Base-by-base conservation (phyloP, 2,888 invertebrate genomes). In the Apodemia duryi region DNA sequence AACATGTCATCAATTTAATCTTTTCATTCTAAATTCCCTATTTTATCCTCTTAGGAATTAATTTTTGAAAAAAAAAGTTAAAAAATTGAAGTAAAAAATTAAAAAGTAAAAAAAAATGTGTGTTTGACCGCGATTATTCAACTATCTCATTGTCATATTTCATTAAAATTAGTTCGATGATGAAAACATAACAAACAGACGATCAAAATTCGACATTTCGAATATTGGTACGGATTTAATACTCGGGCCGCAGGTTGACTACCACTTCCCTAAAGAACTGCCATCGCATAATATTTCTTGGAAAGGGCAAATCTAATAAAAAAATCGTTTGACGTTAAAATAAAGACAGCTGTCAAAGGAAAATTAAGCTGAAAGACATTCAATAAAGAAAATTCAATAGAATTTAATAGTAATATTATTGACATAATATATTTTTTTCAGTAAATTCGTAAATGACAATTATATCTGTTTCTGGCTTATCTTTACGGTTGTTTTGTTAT, bases 331-430 rank as follows among this genome's bases (percentile, higher is more conserved):
- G 57, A 54, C 29, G 63, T 61, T 64, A 57, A 67, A 67, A 68
- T 68, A 68, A 67, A 68, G 66, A 63, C 65, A 63, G 63, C 65
- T 65, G 68, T 68, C 68, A 65, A 64, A 65, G 63, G 46, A 61
- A 65, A 67, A 68, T 68, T 67, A 65, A 67, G 65, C 65, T 65
- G 60, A 57, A 63, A 54, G 51, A 63, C 61, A 49, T 66, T 68
- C 63, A 38, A 35, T 61, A 64, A 67, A 6, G 13, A 35, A 35
- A 32, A 60, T 60, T n/a, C 32, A 35, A 60, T 60, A 60, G 6
- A 32, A 60, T 21, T 32, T 57, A 57, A 57, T 32, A 32, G 57
- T 35, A 54, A 54, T 54, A 11, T 32, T 60, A 60, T 35, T 6
- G 35, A 60, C 2, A 60, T 60, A 6, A 13, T n/a, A 60, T 60